Conservation (phyloP, 2,888 invertebrate genomes). For the Tachina lurida region DNA sequence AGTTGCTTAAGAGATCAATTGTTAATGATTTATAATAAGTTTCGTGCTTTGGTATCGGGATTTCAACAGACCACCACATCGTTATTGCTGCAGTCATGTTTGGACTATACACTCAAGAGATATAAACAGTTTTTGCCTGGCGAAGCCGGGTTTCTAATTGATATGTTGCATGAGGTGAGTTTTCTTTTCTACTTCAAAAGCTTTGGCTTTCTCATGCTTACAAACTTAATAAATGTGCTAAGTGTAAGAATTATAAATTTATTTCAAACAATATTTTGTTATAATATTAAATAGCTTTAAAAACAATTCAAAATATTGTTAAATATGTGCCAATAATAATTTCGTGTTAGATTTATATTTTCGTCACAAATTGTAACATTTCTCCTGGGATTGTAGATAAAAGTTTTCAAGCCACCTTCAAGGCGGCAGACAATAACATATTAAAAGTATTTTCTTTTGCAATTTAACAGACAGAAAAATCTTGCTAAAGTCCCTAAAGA, state of each 20-base stretch:
- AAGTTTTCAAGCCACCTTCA: slow-evolving; percentile 11
- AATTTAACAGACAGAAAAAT: slow-evolving; percentile 41
- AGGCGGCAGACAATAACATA: slow-evolving; percentile 23
- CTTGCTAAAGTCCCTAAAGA: slow-evolving; percentile 34
- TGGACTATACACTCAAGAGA: slow-evolving; percentile 80
- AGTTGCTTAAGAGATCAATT: slow-evolving; percentile 88
- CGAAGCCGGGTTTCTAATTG: slow-evolving; percentile 82
- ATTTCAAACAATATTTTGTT: slow-evolving; percentile 43
- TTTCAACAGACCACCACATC: slow-evolving; percentile 83
- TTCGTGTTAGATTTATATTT: slow-evolving; percentile 4
- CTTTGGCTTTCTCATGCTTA: not conserved
- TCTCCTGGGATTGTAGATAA: slow-evolving; percentile 8
- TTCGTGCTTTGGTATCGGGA: slow-evolving; percentile 81
- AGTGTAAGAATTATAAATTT: not conserved
- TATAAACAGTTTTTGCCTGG: slow-evolving; percentile 81
- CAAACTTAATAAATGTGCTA: not conserved
- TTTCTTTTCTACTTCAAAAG: not conserved
- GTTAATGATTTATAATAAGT: slow-evolving; percentile 85
- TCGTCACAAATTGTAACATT: slow-evolving; percentile 53
- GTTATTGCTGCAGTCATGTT: slow-evolving; percentile 81
- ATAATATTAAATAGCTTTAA: slow-evolving; percentile 2
- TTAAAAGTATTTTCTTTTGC: slow-evolving; percentile 16
- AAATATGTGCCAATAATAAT: not conserved
- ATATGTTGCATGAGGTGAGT: slow-evolving; percentile 82
- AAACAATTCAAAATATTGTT: not conserved